Conservation (phyloP, 2,797 vertebrate genomes). For the Amblyraja radiata region DNA sequence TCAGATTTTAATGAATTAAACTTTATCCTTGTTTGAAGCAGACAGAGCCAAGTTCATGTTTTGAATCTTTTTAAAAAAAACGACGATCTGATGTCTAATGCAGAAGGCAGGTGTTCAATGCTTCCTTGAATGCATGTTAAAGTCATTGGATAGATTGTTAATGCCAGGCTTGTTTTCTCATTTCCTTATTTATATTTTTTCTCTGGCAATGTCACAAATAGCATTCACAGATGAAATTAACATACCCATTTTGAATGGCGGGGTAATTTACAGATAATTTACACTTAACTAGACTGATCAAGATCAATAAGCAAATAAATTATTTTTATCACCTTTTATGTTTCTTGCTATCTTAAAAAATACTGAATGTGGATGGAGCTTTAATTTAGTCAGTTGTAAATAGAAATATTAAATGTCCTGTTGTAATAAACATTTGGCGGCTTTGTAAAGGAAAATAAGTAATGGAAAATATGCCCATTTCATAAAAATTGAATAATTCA, state of each 20-base stretch:
- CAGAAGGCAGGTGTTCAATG: conserved; percentile 23
- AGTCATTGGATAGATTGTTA: conserved; percentile 26
- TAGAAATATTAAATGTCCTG: not conserved
- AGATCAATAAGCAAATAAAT: not conserved
- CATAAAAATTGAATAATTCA: not conserved
- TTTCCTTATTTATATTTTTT: conserved; percentile 29
- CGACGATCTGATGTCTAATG: not conserved
- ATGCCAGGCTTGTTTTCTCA: conserved; percentile 32
- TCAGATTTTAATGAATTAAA: conserved; percentile 20
- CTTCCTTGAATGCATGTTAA: conserved; percentile 25
- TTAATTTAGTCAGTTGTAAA: not conserved
- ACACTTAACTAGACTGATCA: not conserved
- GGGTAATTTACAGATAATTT: not conserved
- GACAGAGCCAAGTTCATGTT: conserved; percentile 17
- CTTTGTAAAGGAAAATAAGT: not conserved
- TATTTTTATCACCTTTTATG: too few species aligned
- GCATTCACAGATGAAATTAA: not conserved
- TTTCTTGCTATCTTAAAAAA: not conserved
- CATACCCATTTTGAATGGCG: not conserved
- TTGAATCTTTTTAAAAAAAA: conserved; percentile 8
- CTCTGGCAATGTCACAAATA: conserved; percentile 13
- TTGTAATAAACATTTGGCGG: not conserved
- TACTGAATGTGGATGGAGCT: not conserved
- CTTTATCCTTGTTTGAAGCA: not conserved
- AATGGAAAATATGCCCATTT: not conserved